These are phyloP conservation scores for Centrocercus urophasianus DNA, from an alignment of 2,113 vertebrate genomes.

Conservation along the genomic window DNA sequence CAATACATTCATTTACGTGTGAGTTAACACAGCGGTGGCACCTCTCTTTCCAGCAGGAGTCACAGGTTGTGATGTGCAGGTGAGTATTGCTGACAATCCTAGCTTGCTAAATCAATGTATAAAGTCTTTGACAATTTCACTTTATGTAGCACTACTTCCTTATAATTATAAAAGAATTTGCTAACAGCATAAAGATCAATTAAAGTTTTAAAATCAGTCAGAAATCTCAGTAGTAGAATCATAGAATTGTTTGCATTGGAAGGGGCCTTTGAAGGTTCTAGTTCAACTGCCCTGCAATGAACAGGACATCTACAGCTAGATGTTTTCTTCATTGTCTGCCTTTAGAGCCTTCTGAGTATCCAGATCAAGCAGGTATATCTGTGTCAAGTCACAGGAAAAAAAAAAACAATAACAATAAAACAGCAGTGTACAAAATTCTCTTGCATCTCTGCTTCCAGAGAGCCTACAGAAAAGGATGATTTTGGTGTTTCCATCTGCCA, in stretches of 20 bases:
- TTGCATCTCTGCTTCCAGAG: background rate
- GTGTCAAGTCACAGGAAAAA: background rate
- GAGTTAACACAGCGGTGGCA: background rate
- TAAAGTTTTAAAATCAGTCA: background rate
- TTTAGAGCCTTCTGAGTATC: background rate
- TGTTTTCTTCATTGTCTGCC: background rate
- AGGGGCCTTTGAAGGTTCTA: too few species aligned
- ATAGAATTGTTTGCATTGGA: too few species aligned
- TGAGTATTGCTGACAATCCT: background rate
- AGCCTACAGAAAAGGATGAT: background rate
- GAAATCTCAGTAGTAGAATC: background rate
- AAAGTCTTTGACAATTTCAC: background rate
- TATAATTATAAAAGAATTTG: background rate
- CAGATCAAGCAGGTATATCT: background rate
- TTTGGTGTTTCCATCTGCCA: background rate
- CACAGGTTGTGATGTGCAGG: background rate
- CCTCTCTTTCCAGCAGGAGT: background rate
- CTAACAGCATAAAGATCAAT: background rate
- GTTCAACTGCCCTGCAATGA: too few species aligned
- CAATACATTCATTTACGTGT: accelerated
- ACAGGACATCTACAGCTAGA: too few species aligned
- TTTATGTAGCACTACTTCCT: background rate
- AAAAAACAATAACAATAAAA: background rate
- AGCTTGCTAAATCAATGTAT: accelerated
- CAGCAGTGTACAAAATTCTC: background rate